Evolutionary conservation across 2,797 vertebrate genomes (phyloP), one percentile per base, ranked within the genome.

Genomic region (Phaenicophaeus curvirostris): DNA sequence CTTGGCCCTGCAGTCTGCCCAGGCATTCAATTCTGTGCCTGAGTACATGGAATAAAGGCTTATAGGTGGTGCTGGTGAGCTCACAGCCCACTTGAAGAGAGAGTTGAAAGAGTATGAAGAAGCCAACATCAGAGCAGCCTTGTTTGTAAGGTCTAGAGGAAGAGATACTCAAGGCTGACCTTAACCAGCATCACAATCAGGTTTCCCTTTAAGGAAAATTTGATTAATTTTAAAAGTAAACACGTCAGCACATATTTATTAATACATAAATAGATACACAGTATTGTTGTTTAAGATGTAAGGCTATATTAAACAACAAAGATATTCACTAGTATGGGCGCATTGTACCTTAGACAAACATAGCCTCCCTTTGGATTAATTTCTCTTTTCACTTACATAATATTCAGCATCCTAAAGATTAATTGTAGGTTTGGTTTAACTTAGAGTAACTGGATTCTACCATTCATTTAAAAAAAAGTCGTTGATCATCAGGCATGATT

Each of bases 331-430:
- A 77, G 11, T 3, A 65, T 1, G 18, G 57, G 33, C 24, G 35
- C 1, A 15, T 25, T 33, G 8, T 27, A 5, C 9, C 27, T 54
- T 35, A 50, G 46, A 61, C 1, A 81, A 57, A 68, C 0, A 0
- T 4, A 4, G 2, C 71, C 3, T 76, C 18, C 13, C 3, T 73
- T 41, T 76, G 41, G 25, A 71, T 53, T 85, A 2, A 13, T 76
- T 87, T 17, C 12, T 75, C 6, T 85, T n/a, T 54, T 89, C 14
- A 3, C 24, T 51, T 42, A 51, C 8, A 15, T 51, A 79, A n/a
- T 3, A 1, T 67, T 71, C 68, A 75, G 9, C 24, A 46, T 44
- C 51, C 15, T 55, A 54, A 76, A 73, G 16, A 35, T 39, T n/a
- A 61, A n/a, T 5, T 14, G 5, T n/a, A 44, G 14, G 1, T 33